These are phyloP conservation scores for Tamandua tetradactyla DNA, from an alignment of 2,797 vertebrate genomes.

Conservation along the genomic window DNA sequence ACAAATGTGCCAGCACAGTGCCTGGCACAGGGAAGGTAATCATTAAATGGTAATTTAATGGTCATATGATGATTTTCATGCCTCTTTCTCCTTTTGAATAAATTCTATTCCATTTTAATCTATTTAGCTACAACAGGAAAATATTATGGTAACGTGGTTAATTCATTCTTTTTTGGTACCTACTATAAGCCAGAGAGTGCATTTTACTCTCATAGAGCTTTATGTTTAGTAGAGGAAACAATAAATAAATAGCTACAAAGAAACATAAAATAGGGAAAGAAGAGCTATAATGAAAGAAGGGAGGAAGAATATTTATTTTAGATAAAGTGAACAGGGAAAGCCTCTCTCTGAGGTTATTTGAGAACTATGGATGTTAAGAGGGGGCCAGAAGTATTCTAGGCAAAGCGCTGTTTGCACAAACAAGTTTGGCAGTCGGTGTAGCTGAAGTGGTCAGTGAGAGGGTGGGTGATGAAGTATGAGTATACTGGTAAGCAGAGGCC, in stretches of 20 bases:
- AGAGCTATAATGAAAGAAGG: not conserved
- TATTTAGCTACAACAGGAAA: not conserved
- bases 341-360: not conserved
- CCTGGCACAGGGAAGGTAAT: not conserved
- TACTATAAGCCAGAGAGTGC: not conserved
- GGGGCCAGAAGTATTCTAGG: not conserved
- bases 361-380: not conserved
- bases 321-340: not conserved
- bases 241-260: not conserved
- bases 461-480: not conserved
- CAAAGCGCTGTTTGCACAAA: not conserved
- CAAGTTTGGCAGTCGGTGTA: not conserved
- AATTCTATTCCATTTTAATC: not conserved
- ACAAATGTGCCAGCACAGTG: too few relatives aligned
- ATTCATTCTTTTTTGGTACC: not conserved
- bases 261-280: not conserved
- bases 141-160: not conserved
- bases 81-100: not conserved
- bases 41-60: not conserved
- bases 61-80: not conserved
- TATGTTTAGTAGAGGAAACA: not conserved
- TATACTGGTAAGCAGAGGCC: not conserved
- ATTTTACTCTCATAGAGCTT: not conserved
- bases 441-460: not conserved
- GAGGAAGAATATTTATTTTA: not conserved